Base-by-base conservation (phyloP, 1,140 invertebrate genomes). In the Asbolus verrucosus region DNA sequence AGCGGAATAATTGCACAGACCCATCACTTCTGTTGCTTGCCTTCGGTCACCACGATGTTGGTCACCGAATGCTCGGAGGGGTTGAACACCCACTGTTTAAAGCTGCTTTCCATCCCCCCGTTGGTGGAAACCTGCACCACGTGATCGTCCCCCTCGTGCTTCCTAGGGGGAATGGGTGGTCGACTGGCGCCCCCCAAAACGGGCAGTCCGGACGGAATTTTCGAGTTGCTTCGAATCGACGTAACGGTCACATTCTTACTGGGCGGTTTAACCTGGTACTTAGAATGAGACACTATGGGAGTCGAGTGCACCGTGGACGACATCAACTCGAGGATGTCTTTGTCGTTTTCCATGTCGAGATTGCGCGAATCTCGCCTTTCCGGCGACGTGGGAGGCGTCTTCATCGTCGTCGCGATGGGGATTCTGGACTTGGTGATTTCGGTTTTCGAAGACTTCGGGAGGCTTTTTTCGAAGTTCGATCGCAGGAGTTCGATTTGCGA, bases 401-500 rank as follows among this genome's bases (percentile, higher is more conserved):
- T 80, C 65, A 69, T 67, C 41, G 76, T 66, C 65, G 78, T 77
- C 60, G 80, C 24, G 67, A 77, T 71, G 24, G 78, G 75, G 24
- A 79, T 75, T 6, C 76, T 61, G 13, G 75, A 75, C 43, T 76
- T 76, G 15, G 69, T 41, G 6, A 46, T 54, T 2, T 62, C 21
- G 24, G 65, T 69, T 46, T 77, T 76, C n/a, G 30, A 59, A 38
- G 67, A 33, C 54, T 73, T 67, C 6, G 75, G 62, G 14, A 78
- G 66, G 30, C 82, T 82, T 43, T 81, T 82, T 67, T 83, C 82
- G 59, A 83, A 83, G 67, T 82, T 83, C 0, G 81, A 82, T 16
- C 81, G 76, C 18, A 83, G 73, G 39, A 81, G 73, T 74, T 83
- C 82, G 33, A 83, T 81, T 65, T 81, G 80, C 6, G 85, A 87